Conservation (phyloP, 2,113 vertebrate species). For the Tichodroma muraria region DNA sequence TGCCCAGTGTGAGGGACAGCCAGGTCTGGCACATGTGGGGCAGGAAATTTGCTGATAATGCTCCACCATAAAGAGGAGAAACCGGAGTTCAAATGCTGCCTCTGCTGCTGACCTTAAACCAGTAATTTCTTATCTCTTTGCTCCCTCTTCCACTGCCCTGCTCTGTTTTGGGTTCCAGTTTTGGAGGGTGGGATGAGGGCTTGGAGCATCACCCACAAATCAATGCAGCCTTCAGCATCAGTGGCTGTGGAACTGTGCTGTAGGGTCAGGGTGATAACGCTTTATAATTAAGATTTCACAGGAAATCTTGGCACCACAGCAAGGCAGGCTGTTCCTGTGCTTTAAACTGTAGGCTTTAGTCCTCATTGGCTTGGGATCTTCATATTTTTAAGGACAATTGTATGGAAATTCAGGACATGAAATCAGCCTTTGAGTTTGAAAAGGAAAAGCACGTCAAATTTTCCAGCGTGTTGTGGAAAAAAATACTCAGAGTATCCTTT, state of each 20-base stretch:
- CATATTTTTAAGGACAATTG: conserved; percentile 19
- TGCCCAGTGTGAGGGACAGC: neutral
- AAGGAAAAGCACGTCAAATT: conserved; percentile 34
- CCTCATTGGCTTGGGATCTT: conserved; percentile 9
- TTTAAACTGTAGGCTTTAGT: neutral
- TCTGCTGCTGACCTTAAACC: neutral
- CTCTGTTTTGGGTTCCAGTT: neutral
- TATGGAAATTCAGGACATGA: conserved; percentile 18
- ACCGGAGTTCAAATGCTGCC: neutral
- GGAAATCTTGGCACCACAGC: neutral
- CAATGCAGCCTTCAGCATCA: neutral
- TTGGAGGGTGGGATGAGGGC: neutral
- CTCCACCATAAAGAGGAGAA: neutral
- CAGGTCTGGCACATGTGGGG: neutral
- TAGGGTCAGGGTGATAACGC: neutral
- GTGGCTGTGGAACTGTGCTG: neutral
- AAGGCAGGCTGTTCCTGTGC: neutral
- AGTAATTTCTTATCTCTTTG: neutral
- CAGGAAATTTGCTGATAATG: neutral
- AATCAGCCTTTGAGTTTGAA: conserved; percentile 17
- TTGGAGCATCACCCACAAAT: neutral
- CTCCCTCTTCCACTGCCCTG: neutral
- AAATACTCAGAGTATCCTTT: conserved; percentile 2
- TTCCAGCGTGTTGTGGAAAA: conserved; percentile 9
- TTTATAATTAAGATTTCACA: neutral